phyloP scores from a whole-genome alignment of 2,888 invertebrate genomes.

The Cremastinae sp. region DNA sequence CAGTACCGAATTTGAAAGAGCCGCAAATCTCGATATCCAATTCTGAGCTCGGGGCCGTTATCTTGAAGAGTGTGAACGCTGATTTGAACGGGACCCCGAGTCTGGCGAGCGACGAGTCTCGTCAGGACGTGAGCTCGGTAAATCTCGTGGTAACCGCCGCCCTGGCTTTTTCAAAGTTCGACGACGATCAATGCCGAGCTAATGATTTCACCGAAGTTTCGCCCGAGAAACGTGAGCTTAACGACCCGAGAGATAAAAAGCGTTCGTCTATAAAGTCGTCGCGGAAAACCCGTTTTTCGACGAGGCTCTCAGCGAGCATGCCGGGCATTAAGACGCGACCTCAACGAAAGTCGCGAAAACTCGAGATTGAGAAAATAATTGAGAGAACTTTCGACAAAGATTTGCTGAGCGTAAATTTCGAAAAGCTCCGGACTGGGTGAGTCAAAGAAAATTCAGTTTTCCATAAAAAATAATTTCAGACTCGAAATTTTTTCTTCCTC shows the following conservation, averaged over 20 bases:
- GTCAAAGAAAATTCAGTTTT: constrained; percentile 11
- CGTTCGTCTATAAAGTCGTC: constrained; percentile 23
- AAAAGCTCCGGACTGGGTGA: constrained; percentile 37
- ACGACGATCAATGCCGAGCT: constrained; percentile 32
- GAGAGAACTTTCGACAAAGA: constrained; percentile 31
- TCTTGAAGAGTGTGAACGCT: constrained; percentile 22
- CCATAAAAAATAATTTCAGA: too few relatives aligned
- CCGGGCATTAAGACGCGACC: constrained; percentile 45
- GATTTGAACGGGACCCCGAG: constrained; percentile 38
- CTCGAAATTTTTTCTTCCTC: too few relatives aligned
- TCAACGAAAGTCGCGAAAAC: constrained; percentile 14
- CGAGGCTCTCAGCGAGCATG: constrained; percentile 34
- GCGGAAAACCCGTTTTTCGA: constrained; percentile 17
- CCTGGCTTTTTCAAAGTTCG: constrained; percentile 54
- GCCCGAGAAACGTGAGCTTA: constrained; percentile 4
- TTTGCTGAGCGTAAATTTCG: constrained; percentile 27
- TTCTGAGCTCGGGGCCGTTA: constrained; percentile 40
- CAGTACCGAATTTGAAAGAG: constrained; percentile 47
- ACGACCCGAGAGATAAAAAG: constrained; percentile 32
- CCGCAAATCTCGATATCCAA: constrained; percentile 39
- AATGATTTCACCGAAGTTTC: constrained; percentile 37
- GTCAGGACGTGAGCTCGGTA: constrained; percentile 46
- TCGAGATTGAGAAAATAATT: constrained; percentile 31
- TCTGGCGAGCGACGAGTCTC: constrained; percentile 30
- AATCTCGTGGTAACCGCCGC: constrained; percentile 54